Percentiles rank a stretch among this genome's conserved stretches.
Conservation (phyloP, 2,113 vertebrate genomes). For the Megatriorchis doriae region DNA sequence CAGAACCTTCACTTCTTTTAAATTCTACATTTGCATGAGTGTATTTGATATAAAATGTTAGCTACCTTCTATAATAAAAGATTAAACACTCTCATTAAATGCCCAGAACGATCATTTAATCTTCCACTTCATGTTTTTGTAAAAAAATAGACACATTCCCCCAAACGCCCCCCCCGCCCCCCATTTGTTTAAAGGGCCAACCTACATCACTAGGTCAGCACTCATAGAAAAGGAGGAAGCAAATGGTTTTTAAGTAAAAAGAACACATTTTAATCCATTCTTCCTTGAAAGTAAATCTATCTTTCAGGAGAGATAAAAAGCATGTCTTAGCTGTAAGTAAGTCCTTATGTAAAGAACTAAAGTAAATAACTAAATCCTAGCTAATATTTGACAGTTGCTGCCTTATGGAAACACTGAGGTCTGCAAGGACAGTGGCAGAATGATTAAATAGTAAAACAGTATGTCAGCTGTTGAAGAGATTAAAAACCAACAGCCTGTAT, state of each 20-base stretch:
- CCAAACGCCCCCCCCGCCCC: not conserved
- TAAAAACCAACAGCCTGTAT: slow-evolving; percentile 1
- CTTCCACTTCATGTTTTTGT: not conserved
- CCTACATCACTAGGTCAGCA: not conserved
- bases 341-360: slow-evolving; percentile 18
- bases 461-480: slow-evolving; percentile 40
- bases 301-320: slow-evolving; percentile 4
- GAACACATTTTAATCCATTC: slow-evolving; percentile 31
- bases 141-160: not conserved
- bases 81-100: not conserved
- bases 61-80: not conserved
- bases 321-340: slow-evolving; percentile 21
- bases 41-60: slow-evolving; percentile 2
- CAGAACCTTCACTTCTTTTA: not conserved
- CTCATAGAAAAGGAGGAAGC: not conserved
- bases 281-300: slow-evolving; percentile 28
- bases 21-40: not conserved
- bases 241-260: not conserved
- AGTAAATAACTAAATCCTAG: slow-evolving; percentile 30
- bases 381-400: slow-evolving; percentile 30
- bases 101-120: not conserved
- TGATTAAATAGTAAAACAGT: slow-evolving; percentile 3
- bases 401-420: not conserved
- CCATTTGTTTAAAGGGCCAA: slow-evolving; percentile 15
- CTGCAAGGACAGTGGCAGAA: not conserved